phyloP scores from a whole-genome alignment of 1,140 invertebrate species.

The Aradophagus sp. region DNA sequence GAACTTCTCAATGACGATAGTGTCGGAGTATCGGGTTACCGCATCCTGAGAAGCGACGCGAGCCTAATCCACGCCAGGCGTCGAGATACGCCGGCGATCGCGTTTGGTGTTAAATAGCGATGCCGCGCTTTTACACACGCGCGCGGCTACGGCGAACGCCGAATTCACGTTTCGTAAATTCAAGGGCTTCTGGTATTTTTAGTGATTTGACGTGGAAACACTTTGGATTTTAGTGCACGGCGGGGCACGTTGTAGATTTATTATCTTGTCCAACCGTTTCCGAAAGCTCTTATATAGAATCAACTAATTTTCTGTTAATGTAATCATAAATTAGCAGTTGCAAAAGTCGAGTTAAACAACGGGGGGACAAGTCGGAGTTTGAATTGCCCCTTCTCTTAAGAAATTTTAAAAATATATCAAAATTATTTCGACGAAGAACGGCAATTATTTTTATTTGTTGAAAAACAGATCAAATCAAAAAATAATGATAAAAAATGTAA shows the following conservation, averaged over 20 bases:
- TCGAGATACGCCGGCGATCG: constrained; percentile 26
- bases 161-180: constrained; percentile 27
- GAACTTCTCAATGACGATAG: constrained; percentile 47
- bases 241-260: constrained; percentile 3
- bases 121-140: constrained; percentile 33
- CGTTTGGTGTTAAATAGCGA: constrained; percentile 43
- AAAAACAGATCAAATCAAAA: too few relatives aligned
- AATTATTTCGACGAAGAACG: too few relatives aligned
- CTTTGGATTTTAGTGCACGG: constrained; percentile 1
- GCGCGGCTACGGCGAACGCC: too few relatives aligned
- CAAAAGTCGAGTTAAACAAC: too few relatives aligned
- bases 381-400: too few relatives aligned
- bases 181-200: constrained; percentile 28
- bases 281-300: background rate
- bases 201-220: constrained; percentile 14
- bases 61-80: constrained; percentile 38
- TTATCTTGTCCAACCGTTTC: background rate
- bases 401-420: too few relatives aligned
- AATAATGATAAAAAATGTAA: too few relatives aligned
- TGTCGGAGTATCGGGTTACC: constrained; percentile 43
- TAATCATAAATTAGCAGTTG: too few relatives aligned
- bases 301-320: too few relatives aligned
- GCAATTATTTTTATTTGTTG: too few relatives aligned
- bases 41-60: constrained; percentile 42
- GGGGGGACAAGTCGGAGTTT: too few relatives aligned